These are phyloP conservation scores for Xylocampa areola DNA, from an alignment of 2,888 invertebrate genomes.

Conservation along the genomic window DNA sequence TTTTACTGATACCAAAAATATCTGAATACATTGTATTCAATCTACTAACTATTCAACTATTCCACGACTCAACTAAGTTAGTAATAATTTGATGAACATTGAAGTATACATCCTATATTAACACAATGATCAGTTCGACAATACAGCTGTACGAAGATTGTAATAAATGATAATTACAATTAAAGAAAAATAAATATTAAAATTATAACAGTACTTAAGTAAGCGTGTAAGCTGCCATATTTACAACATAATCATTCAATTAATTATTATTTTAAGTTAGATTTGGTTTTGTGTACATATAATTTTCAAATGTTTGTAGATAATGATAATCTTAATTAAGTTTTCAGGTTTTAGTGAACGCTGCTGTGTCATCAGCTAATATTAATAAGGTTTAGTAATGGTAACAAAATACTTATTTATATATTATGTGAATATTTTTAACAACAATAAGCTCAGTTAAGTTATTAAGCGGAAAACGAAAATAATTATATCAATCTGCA, in stretches of 20 bases:
- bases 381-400: slow-evolving; percentile 36
- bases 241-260: slow-evolving; percentile 68
- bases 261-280: slow-evolving; percentile 61
- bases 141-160: slow-evolving; percentile 44
- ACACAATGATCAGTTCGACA: slow-evolving; percentile 50
- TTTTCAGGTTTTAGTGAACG: background rate
- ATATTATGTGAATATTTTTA: slow-evolving; percentile 29
- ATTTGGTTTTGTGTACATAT: slow-evolving; percentile 61
- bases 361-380: slow-evolving; percentile 31
- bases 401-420: slow-evolving; percentile 53
- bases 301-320: slow-evolving; percentile 14
- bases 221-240: slow-evolving; percentile 75
- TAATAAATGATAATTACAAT: slow-evolving; percentile 50
- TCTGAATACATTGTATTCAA: slow-evolving; percentile 59
- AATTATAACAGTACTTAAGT: slow-evolving; percentile 62
- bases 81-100: slow-evolving; percentile 35
- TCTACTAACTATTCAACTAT: slow-evolving; percentile 18
- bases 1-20: slow-evolving; percentile 52
- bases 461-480: slow-evolving; percentile 32
- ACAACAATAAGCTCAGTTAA: slow-evolving; percentile 38
- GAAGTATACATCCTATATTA: slow-evolving; percentile 33
- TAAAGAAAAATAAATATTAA: slow-evolving; percentile 58
- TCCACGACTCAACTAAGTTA: slow-evolving; percentile 37
- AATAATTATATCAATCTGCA: slow-evolving; percentile 36
- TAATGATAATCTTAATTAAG: slow-evolving; percentile 7